These are phyloP conservation scores for Channa striata DNA, from an alignment of 2,797 vertebrate genomes.

Conservation along the genomic window DNA sequence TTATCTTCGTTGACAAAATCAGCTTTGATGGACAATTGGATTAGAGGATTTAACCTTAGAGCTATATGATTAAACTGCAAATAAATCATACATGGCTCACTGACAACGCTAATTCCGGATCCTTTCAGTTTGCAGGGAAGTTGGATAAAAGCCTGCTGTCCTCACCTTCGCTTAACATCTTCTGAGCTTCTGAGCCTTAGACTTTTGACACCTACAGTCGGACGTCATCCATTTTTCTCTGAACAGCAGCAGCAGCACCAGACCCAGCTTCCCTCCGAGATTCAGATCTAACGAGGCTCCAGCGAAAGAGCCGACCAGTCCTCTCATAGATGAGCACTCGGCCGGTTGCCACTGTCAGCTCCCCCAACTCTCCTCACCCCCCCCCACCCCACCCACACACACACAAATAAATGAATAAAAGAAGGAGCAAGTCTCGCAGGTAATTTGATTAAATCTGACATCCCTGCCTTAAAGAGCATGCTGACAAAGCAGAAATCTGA, in stretches of 20 bases:
- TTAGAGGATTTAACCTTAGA: slow-evolving; percentile 57
- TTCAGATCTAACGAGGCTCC: slow-evolving; percentile 75
- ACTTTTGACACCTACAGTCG: slow-evolving; percentile 61
- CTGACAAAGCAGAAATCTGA: slow-evolving; percentile 81
- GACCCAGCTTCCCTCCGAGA: slow-evolving; percentile 60
- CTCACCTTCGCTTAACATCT: slow-evolving; percentile 43
- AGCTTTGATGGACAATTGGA: slow-evolving; percentile 58
- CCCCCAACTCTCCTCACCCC: slow-evolving; percentile 38
- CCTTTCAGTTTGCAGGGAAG: slow-evolving; percentile 13
- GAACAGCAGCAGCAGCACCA: slow-evolving; percentile 47
- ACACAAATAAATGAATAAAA: slow-evolving; percentile 83
- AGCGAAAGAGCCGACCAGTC: slow-evolving; percentile 74
- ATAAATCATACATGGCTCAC: slow-evolving; percentile 59
- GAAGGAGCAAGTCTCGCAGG: slow-evolving; percentile 74
- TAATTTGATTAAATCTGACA: slow-evolving; percentile 87
- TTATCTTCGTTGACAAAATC: slow-evolving; percentile 61
- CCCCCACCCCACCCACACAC: slow-evolving; percentile 43
- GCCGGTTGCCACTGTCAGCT: slow-evolving; percentile 79
- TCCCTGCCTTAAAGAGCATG: slow-evolving; percentile 78
- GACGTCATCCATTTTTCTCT: slow-evolving; percentile 48
- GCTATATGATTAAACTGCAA: slow-evolving; percentile 55
- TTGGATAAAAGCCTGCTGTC: slow-evolving; percentile 41
- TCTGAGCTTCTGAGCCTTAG: slow-evolving; percentile 53
- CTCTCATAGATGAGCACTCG: slow-evolving; percentile 64
- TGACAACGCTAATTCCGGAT: slow-evolving; percentile 46